phyloP scores from a whole-genome alignment of 2,113 vertebrate genomes.

The Psophia crepitans region DNA sequence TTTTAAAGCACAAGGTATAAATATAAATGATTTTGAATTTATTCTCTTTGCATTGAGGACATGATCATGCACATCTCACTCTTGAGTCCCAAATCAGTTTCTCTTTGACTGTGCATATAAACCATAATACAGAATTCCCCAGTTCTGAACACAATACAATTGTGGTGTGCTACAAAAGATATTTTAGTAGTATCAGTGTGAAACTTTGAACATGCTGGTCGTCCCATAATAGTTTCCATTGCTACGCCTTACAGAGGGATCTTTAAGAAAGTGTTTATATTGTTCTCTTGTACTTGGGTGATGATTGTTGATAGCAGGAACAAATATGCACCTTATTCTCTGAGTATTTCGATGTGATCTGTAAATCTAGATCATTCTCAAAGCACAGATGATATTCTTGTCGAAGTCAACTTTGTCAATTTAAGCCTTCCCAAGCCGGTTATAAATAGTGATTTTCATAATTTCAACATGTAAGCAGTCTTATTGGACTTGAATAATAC shows the following conservation, averaged over 20 bases:
- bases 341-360: neutral
- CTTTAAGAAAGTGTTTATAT: neutral
- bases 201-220: neutral
- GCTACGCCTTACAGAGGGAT: neutral
- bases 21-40: neutral
- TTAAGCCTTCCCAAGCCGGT: neutral
- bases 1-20: neutral
- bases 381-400: neutral
- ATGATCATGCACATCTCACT: neutral
- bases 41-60: neutral
- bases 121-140: neutral
- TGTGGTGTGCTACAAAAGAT: neutral
- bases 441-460: neutral
- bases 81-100: neutral
- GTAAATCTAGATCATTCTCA: neutral
- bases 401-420: neutral
- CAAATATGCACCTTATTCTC: neutral
- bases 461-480: neutral
- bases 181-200: neutral
- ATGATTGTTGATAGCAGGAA: neutral
- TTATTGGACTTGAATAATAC: neutral
- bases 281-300: neutral
- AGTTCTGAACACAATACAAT: neutral
- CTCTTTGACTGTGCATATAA: neutral
- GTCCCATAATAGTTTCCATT: neutral